Evolutionary conservation across 2,888 invertebrate genomes (phyloP).

Genomic region (Nymphalis c-album): DNA sequence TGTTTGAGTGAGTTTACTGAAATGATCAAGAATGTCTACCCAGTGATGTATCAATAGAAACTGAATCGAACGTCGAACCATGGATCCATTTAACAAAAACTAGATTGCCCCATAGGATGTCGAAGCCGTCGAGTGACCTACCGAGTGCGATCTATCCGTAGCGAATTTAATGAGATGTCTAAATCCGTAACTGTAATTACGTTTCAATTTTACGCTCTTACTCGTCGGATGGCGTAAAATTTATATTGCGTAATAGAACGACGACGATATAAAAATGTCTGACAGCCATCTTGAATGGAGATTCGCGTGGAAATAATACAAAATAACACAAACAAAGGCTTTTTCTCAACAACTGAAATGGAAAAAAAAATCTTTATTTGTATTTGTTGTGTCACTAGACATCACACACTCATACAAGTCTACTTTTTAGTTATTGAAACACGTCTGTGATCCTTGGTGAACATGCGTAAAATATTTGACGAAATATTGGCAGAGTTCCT

Average conservation of each 20-base stretch:
- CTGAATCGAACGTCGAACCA: neutral
- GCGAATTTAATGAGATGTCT: constrained; percentile 35
- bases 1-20: no score
- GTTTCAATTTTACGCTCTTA: constrained; percentile 32
- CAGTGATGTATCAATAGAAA: neutral
- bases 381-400: no score
- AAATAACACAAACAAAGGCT: neutral
- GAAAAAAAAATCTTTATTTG: no score
- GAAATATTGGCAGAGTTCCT: no score
- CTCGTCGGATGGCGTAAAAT: constrained; percentile 29
- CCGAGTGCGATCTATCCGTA: constrained; percentile 22
- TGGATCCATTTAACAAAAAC: neutral
- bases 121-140: constrained; percentile 13
- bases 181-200: constrained; percentile 30
- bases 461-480: no score
- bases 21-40: no score
- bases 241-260: constrained; percentile 22
- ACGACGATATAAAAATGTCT: neutral
- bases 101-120: constrained; percentile 14
- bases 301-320: neutral
- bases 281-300: neutral
- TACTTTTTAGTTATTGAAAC: no score
- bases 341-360: no score
- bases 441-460: no score
- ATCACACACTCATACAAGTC: no score